Percentiles rank a stretch among this genome's conserved stretches.
Evolutionary conservation across 2,113 vertebrate genomes (phyloP).

Genomic region (Oreotragus oreotragus): DNA sequence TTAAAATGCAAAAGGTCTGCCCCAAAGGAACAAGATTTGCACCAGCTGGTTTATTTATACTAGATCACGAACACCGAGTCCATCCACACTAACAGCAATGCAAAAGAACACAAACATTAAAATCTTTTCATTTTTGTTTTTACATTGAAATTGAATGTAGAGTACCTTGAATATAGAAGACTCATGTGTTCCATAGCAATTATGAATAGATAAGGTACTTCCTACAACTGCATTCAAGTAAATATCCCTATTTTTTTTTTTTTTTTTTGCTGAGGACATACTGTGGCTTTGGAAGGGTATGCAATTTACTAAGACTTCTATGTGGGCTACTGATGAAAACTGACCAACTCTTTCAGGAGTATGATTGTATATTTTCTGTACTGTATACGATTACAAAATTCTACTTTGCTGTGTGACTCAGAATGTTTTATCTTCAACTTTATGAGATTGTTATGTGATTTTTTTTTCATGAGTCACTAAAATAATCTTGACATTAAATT

Average conservation of each 20-base stretch:
- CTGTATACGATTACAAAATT: not conserved
- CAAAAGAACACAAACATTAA: not conserved
- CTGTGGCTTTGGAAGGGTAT: not conserved
- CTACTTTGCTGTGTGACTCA: not conserved
- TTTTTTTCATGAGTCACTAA: not conserved
- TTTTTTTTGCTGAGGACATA: not conserved
- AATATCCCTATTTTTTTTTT: not conserved
- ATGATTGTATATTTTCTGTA: not conserved
- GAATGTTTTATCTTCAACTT: not conserved
- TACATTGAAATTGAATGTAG: not conserved
- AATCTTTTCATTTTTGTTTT: not conserved
- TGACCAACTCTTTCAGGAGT: not conserved
- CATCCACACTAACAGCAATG: not conserved
- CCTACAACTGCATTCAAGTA: not conserved
- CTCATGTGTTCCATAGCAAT: not conserved
- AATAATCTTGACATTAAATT: not conserved
- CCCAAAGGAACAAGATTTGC: not conserved
- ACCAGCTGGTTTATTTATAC: not conserved
- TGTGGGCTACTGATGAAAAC: not conserved
- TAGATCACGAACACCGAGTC: not conserved
- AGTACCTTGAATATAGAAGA: not conserved
- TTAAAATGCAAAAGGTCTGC: conserved; percentile 51
- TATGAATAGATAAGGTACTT: not conserved
- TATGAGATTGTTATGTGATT: not conserved
- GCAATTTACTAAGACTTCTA: not conserved